A percentile compares a stretch with the other conserved stretches of the same genome.
phyloP scores from a whole-genome alignment of 2,797 vertebrate species.

The Aldrovandia affinis region DNA sequence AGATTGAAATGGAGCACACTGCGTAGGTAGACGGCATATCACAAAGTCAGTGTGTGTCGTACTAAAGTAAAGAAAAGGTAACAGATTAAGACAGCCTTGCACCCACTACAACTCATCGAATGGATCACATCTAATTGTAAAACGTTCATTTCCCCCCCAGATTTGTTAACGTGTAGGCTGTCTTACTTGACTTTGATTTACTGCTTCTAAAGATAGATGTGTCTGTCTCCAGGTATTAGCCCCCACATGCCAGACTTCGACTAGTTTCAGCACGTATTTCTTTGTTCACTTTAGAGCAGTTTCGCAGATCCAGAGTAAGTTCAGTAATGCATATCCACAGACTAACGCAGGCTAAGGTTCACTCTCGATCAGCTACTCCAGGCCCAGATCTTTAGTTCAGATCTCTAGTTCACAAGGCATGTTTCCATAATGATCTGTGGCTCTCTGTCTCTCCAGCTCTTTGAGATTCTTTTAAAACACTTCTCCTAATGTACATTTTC shows the following conservation, averaged over 20 bases:
- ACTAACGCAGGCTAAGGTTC: not conserved
- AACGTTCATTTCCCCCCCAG: not conserved
- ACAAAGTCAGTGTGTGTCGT: not conserved
- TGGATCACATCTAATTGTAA: not conserved
- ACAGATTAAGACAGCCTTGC: not conserved
- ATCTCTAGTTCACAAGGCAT: not conserved
- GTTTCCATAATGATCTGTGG: not conserved
- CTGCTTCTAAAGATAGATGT: not conserved
- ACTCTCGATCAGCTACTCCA: not conserved
- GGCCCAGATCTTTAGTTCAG: not conserved
- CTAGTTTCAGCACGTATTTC: not conserved
- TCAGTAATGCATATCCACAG: not conserved
- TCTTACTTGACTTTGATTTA: not conserved
- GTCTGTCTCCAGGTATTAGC: slow-evolving; percentile 6
- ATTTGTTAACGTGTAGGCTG: not conserved
- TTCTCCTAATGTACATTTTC: too few species aligned
- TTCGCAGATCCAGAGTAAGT: not conserved
- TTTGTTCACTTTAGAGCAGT: not conserved
- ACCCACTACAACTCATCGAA: not conserved
- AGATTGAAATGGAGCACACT: not conserved
- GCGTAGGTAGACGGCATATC: not conserved
- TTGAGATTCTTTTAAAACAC: not conserved
- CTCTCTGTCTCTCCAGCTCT: not conserved
- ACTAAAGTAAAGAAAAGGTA: not conserved
- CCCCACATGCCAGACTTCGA: not conserved